Evolutionary conservation across 2,113 vertebrate species (phyloP), one percentile per base, ranked within the genome.

Genomic region (Scatophagus argus): DNA sequence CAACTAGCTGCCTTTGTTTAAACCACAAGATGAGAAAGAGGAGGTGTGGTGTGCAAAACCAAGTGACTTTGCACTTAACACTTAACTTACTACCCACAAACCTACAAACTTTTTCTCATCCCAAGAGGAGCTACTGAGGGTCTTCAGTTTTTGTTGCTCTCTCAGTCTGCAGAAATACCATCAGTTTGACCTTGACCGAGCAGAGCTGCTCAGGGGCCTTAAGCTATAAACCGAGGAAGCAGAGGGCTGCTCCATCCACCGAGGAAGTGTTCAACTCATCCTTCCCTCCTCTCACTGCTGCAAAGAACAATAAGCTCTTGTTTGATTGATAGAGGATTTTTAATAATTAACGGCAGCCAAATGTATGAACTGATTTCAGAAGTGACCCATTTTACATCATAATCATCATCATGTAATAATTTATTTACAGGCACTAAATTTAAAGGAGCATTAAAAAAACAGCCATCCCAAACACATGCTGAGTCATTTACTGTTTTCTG

Each of bases 101-200:
- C n/a, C 59, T 77, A 38, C 60, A 54, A 49, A 66, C 66, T 60
- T 63, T 43, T 46, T 46, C 59, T 71, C 29, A 61, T 34, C 65
- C n/a, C 29, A n/a, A 68, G 61, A 77, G 55, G n/a, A 16, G 32
- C 60, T 76, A 46, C 82, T 62, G 80, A 79, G 29, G 55, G 70
- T 54, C 80, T 83, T 72, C 16, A 51, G 54, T 80, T 82, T 69
- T 73, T 74, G 23, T 84, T 87, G 58, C 77, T 77, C 60, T 59
- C 80, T 77, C 23, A 32, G 52, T 64, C 46, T 65, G 11, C 41
- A 56, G 63, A 85, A 66, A 59, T 27, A 74, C 60, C 54, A n/a
- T 49, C 39, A 51, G 13, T 7, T 12, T 54, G 49, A 38, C 76
- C 76, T 72, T 60, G 34, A 85, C 61, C n/a, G 32, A 29, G 36